Percentiles rank a stretch among this genome's conserved stretches.
phyloP scores from a whole-genome alignment of 2,113 vertebrate genomes.

The Grantiella picta region DNA sequence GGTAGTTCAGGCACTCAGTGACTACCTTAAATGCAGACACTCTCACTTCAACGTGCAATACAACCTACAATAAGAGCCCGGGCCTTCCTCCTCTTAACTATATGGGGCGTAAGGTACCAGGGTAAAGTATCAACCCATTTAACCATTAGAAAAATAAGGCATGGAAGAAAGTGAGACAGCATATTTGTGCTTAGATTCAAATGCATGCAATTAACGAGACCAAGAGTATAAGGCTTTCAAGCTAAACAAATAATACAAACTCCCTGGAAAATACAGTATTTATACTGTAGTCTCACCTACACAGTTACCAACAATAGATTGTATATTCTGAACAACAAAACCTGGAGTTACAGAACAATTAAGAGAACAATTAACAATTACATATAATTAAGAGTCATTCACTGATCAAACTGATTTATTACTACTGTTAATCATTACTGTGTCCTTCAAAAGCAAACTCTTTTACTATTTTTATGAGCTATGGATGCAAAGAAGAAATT shows the following conservation, averaged over 20 bases:
- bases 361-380: too few species aligned
- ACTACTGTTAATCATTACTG: not conserved
- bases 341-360: not conserved
- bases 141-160: not conserved
- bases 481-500: not conserved
- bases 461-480: not conserved
- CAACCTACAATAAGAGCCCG: accelerated
- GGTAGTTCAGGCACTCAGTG: not conserved
- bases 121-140: not conserved
- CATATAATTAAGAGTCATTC: not conserved
- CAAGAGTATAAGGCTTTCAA: not conserved
- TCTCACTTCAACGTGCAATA: not conserved
- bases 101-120: not conserved
- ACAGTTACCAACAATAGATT: not conserved
- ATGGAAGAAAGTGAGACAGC: not conserved
- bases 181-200: not conserved
- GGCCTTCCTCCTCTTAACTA: not conserved
- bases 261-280: not conserved
- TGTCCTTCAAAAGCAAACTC: not conserved
- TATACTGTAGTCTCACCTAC: not conserved
- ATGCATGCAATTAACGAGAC: not conserved
- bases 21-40: not conserved
- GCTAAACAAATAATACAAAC: not conserved
- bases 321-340: not conserved
- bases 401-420: not conserved